Base-by-base conservation (phyloP, 2,113 vertebrate genomes). In the Rhadina sibilatrix region DNA sequence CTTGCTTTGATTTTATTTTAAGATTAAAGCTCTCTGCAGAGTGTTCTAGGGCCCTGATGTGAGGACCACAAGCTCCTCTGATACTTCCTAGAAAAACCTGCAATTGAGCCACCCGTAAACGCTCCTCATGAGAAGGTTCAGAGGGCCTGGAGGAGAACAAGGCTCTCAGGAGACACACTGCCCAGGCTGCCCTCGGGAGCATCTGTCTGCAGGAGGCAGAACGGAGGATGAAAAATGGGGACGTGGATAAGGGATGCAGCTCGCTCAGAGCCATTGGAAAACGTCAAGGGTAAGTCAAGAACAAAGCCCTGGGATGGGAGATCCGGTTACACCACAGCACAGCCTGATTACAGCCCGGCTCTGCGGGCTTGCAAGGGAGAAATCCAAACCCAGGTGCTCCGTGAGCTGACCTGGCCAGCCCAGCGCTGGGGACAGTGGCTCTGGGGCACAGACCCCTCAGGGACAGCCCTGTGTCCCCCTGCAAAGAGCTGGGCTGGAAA, bases 281-380 rank as follows among this genome's bases (percentile, higher is more conserved):
- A 71, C 69, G 14, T 27, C 90, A 90, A 91, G 93, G 84, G 78
- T 68, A 91, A 64, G 60, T 50, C 40, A 95, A 94, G 94, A 95
- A 91, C 89, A 93, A 90, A 81, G 84, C 69, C 0, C 6, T 0
- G 4, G 64, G 46, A 19, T 27, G 78, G 59, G 47, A 78, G 95
- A 57, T 95, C 80, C 5, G 19, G n/a, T 90, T 86, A 83, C 59
- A 4, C 22, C 64, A 27, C 57, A 71, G 0, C 2, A 4, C 61
- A 56, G 79, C 57, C 85, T 33, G 5, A 64, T 37, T 33, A 11
- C 81, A 87, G 90, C 87, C 76, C 15, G 71, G 57, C n/a, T n/a
- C n/a, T n/a, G n/a, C n/a, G n/a, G n/a, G n/a, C 76, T 68, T 61
- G 49, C 31, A 9, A 23, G 35, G n/a, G 47, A 2, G 11, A 79